Evolutionary conservation across 2,113 vertebrate species (phyloP).

Genomic region (Rhinolophus ferrumequinum): DNA sequence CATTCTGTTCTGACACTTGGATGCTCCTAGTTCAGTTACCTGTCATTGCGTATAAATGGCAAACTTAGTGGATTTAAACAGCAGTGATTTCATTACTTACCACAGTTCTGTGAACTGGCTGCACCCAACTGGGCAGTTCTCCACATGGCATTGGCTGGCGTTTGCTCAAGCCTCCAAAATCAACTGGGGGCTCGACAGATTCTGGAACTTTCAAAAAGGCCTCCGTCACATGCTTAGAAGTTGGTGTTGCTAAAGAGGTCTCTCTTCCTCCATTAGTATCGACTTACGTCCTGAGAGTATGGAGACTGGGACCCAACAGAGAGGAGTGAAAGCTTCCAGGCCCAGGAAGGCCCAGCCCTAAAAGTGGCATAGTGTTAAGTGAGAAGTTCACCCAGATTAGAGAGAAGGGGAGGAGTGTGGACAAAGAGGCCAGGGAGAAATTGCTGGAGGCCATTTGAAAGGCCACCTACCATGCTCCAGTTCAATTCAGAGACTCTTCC

Average conservation of each 20-base stretch:
- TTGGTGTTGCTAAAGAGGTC: not conserved
- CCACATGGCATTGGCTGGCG: rapidly evolving
- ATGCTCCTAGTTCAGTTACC: not conserved
- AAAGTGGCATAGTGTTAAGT: not conserved
- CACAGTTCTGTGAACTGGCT: not conserved
- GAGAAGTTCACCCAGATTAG: not conserved
- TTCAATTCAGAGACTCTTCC: not conserved
- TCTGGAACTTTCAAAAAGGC: no score
- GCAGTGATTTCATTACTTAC: rapidly evolving
- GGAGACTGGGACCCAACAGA: not conserved
- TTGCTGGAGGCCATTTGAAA: not conserved
- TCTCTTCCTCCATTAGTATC: rapidly evolving
- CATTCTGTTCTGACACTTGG: no score
- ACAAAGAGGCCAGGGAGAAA: rapidly evolving
- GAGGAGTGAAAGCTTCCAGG: not conserved
- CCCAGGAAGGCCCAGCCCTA: not conserved
- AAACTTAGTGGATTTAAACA: not conserved
- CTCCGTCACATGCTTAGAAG: rapidly evolving
- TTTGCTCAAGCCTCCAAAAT: not conserved
- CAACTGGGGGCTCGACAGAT: rapidly evolving
- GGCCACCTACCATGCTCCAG: no score
- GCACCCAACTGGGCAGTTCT: rapidly evolving
- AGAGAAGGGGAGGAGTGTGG: rapidly evolving
- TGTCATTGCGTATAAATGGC: rapidly evolving
- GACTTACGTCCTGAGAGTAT: not conserved